These are phyloP conservation scores for Terrapene triunguis DNA, from an alignment of 2,113 vertebrate genomes.

Conservation along the genomic window DNA sequence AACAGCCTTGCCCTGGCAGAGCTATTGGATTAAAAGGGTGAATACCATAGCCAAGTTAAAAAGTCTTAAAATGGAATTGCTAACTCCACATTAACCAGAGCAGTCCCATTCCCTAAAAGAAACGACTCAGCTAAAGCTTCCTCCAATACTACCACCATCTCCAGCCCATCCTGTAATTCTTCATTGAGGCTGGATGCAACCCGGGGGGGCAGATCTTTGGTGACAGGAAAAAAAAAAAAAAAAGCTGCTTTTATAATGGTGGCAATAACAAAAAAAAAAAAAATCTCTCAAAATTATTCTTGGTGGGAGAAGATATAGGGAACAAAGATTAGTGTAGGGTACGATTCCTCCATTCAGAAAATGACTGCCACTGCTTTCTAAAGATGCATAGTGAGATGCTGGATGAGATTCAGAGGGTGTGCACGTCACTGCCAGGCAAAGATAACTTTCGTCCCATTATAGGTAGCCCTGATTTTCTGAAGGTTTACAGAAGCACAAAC, in stretches of 20 bases:
- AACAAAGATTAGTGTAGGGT: background rate
- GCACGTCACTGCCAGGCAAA: background rate
- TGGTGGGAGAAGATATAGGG: background rate
- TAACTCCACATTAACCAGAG: background rate
- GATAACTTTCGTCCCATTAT: background rate
- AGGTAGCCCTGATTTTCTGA: background rate
- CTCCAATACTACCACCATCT: background rate
- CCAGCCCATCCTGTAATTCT: background rate
- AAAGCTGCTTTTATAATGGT: background rate
- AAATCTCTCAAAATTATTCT: background rate
- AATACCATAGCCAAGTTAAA: background rate
- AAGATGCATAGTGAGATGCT: background rate
- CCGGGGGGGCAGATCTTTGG: background rate
- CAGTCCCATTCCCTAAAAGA: background rate
- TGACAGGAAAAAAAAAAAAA: background rate
- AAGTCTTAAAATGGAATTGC: background rate
- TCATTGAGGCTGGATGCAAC: background rate
- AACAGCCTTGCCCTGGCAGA: background rate
- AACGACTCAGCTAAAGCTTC: background rate
- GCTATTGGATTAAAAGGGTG: background rate
- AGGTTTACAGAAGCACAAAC: background rate
- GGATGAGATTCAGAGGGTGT: background rate
- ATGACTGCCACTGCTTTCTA: background rate
- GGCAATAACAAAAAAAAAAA: fast-evolving
- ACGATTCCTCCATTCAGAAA: background rate